Conservation (phyloP, 2,113 vertebrate species). For the Lota lota region DNA sequence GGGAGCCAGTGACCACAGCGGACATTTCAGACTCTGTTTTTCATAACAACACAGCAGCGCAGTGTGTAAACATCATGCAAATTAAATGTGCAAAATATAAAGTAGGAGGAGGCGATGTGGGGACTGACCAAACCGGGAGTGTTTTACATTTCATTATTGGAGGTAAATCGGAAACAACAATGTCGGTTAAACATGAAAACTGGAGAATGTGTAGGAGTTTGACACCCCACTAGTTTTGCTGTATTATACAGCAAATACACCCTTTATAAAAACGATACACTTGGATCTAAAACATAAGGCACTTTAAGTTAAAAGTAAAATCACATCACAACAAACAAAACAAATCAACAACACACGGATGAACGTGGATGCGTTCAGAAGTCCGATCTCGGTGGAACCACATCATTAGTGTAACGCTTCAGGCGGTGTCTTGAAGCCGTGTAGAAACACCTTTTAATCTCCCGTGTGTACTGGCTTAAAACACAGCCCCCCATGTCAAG, state of each 20-base stretch:
- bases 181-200: constrained; percentile 2
- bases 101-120: constrained; percentile 16
- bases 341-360: too few species aligned
- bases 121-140: constrained; percentile 20
- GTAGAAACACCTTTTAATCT: constrained; percentile 34
- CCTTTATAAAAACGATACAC: neutral
- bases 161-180: constrained; percentile 25
- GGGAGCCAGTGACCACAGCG: neutral
- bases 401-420: constrained; percentile 51
- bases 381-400: constrained; percentile 34
- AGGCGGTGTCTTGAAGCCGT: constrained; percentile 11
- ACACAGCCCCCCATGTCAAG: constrained; percentile 22
- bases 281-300: constrained; percentile 52
- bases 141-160: constrained; percentile 28
- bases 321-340: constrained; percentile 24
- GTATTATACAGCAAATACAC: constrained; percentile 11
- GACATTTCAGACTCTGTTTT: constrained; percentile 16
- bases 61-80: constrained; percentile 58
- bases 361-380: constrained; percentile 20
- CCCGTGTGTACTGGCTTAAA: constrained; percentile 41
- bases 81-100: constrained; percentile 76
- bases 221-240: constrained; percentile 15
- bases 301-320: constrained; percentile 46
- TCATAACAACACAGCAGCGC: constrained; percentile 33
- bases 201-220: constrained; percentile 5